Conservation (phyloP, 2,888 invertebrate species). For the Cephus runcator region DNA sequence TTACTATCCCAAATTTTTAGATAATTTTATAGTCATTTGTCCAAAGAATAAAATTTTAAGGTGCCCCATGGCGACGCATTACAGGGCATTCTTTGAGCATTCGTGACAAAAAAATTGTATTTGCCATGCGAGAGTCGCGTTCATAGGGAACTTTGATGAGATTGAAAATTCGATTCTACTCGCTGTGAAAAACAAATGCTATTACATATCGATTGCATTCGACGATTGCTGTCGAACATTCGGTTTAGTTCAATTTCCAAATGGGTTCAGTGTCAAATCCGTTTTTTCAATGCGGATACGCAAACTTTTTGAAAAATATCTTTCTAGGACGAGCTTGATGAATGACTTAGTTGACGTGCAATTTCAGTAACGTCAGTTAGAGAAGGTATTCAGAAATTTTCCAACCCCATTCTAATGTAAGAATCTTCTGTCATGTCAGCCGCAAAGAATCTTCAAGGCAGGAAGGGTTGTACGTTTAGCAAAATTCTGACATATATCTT, state of each 20-base stretch:
- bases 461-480: constrained; percentile 37
- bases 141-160: background rate
- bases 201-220: background rate
- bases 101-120: background rate
- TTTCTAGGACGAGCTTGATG: background rate
- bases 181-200: background rate
- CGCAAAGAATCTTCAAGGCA: constrained; percentile 27
- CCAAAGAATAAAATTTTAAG: too few species aligned
- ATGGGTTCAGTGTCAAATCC: background rate
- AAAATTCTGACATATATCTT: constrained; percentile 42
- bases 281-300: background rate
- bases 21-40: too few species aligned
- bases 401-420: background rate
- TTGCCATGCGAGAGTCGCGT: background rate
- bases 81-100: too few species aligned
- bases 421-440: background rate
- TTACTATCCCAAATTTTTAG: too few species aligned
- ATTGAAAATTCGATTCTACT: background rate
- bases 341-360: background rate
- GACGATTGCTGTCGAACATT: background rate
- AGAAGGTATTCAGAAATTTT: background rate
- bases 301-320: background rate
- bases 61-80: too few species aligned
- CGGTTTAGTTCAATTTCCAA: background rate
- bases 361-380: background rate